These are phyloP conservation scores for Pluvialis apricaria DNA, from an alignment of 2,113 vertebrate genomes.

Conservation along the genomic window DNA sequence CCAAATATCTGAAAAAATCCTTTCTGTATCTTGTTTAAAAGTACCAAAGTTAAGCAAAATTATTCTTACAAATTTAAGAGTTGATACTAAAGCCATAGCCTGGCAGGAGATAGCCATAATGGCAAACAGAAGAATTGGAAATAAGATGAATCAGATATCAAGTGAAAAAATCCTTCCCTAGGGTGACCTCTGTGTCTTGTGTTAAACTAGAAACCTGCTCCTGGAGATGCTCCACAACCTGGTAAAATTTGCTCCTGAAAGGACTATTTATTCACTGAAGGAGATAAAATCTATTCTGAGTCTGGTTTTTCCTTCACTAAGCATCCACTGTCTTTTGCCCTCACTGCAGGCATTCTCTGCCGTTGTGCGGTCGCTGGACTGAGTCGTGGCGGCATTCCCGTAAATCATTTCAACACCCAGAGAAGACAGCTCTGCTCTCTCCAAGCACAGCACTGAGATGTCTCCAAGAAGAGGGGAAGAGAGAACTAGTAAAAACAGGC, in stretches of 20 bases:
- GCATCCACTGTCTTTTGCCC: not conserved
- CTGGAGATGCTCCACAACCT: not conserved
- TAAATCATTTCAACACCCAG: not conserved
- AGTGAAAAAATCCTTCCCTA: not conserved
- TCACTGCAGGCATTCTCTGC: not conserved
- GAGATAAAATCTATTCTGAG: not conserved
- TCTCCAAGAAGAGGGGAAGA: not conserved
- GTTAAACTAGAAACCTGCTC: not conserved
- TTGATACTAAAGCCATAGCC: not conserved
- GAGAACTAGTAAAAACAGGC: not conserved
- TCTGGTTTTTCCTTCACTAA: not conserved
- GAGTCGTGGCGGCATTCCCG: not conserved
- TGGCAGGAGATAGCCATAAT: not conserved
- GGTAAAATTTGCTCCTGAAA: not conserved
- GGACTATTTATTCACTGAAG: not conserved
- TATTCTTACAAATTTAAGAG: not conserved
- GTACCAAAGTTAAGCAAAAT: not conserved
- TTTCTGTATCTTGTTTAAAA: not conserved
- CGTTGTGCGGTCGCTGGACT: rapidly evolving
- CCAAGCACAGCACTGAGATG: not conserved
- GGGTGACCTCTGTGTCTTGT: not conserved
- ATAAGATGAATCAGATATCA: not conserved
- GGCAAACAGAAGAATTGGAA: not conserved
- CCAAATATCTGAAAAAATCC: not conserved
- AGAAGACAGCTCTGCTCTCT: not conserved